phyloP scores from a whole-genome alignment of 2,888 invertebrate species.

The Adineta ricciae region DNA sequence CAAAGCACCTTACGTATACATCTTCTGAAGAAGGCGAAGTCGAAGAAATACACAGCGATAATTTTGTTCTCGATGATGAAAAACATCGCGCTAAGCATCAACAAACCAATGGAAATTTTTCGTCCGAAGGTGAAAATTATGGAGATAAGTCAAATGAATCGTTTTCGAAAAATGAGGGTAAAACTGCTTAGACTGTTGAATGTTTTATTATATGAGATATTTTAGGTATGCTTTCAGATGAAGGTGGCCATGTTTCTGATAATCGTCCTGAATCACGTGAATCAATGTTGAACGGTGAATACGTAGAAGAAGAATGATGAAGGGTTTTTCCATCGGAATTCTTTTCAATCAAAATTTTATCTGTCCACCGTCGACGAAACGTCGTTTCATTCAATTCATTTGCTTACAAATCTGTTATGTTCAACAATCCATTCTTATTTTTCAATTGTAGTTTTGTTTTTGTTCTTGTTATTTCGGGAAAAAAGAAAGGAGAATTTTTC shows the following conservation, averaged over 20 bases:
- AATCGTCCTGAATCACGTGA: not conserved
- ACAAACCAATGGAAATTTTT: not conserved
- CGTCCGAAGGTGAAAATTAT: not conserved
- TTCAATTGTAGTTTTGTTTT: not conserved
- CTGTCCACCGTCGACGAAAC: too few relatives aligned
- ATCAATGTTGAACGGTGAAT: not conserved
- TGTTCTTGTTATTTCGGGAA: too few relatives aligned
- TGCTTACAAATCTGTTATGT: too few relatives aligned
- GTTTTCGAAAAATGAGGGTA: not conserved
- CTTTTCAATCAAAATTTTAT: too few relatives aligned
- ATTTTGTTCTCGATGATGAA: not conserved
- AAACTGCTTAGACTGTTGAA: too few relatives aligned
- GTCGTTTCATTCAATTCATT: too few relatives aligned
- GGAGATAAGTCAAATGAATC: not conserved
- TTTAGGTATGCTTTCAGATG: not conserved
- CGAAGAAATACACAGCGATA: not conserved
- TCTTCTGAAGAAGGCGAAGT: constrained; percentile 6
- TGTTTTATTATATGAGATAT: too few relatives aligned
- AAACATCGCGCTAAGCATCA: not conserved
- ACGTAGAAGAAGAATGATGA: too few relatives aligned
- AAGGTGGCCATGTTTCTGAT: not conserved
- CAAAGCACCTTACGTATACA: not conserved
- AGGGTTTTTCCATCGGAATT: too few relatives aligned
- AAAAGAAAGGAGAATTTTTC: too few relatives aligned
- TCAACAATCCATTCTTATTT: too few relatives aligned